Evolutionary conservation across 2,888 invertebrate species (phyloP), one percentile per base, ranked within the genome.

Genomic region (Torymus auratus): DNA sequence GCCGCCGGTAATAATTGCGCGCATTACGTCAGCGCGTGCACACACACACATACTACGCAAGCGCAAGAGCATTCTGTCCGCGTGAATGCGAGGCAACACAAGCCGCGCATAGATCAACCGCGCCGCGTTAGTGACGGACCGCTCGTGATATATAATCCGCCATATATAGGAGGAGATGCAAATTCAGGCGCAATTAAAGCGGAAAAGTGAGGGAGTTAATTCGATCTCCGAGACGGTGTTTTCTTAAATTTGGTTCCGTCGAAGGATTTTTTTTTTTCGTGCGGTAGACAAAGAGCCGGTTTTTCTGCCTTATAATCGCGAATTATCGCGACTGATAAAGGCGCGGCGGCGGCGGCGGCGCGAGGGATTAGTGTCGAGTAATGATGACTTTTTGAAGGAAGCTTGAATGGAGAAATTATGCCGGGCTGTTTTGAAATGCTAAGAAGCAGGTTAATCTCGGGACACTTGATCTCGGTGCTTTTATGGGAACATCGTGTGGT

Each of bases 1-100:
- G n/a, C 67, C 82, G 82, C 67, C 82, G 82, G 81, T 84, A 88
- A 88, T 89, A 88, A 89, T 88, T 86, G 87, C 83, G 84, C 83
- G 85, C 84, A 86, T 89, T 89, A 88, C 88, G 87, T 88, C 87
- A 89, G 83, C 86, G 83, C 82, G 7, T 14, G 10, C 4, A 52
- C 14, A 14, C 10, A 56, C 53, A n/a, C 61, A 13, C 55, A 82
- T 15, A 41, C 64, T 41, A 28, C 7, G 14, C 41, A n/a, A n/a
- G 7, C 41, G 52, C 55, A 67, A 52, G 65, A 72, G 17, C 14
- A 70, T 69, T 60, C 53, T 64, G 69, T 70, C 41, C 41, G 20
- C 67, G 78, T 7, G 61, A 61, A 61, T 15, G 41, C 50, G 41
- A 71, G 55, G 71, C 41, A 61, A 28, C 12, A 13, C 20, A 2